Evolutionary conservation across 1,140 invertebrate genomes (phyloP).

Genomic region (Dendrolimus kikuchii): DNA sequence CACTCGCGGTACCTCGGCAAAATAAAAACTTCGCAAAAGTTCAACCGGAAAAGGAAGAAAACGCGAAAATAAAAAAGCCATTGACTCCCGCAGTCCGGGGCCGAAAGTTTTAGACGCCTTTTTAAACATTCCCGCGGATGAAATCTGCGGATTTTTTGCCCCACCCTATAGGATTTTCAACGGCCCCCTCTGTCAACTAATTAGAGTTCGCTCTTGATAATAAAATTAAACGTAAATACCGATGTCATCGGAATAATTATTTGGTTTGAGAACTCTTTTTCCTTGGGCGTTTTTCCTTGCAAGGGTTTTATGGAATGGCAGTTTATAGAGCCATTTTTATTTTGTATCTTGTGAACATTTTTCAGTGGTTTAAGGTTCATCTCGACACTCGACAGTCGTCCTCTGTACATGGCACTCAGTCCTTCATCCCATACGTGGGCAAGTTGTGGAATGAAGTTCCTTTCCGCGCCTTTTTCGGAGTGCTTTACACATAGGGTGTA

Average conservation of each 20-base stretch:
- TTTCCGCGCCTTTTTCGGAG: no score
- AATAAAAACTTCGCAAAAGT: conserved; percentile 64
- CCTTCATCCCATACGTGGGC: no score
- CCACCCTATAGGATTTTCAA: conserved; percentile 34
- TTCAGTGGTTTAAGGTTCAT: no score
- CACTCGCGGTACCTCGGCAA: conserved; percentile 62
- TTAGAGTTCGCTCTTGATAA: conserved; percentile 39
- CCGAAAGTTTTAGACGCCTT: conserved; percentile 54
- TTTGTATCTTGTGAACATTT: no score
- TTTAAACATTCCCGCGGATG: conserved; percentile 49
- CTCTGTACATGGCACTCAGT: no score
- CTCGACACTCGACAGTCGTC: no score
- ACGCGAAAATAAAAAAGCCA: conserved; percentile 67
- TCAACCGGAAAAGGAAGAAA: conserved; percentile 68
- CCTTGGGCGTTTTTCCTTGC: no score
- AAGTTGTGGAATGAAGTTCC: no score
- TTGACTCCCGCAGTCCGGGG: conserved; percentile 58
- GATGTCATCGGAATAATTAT: conserved; percentile 2
- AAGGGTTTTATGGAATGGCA: no score
- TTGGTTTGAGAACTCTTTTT: no score
- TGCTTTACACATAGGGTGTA: no score
- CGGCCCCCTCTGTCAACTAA: conserved; percentile 54
- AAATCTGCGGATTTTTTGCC: conserved; percentile 42
- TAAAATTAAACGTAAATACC: conserved; percentile 19
- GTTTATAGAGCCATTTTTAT: no score